A percentile compares a stretch with the other conserved stretches of the same genome.
Conservation (phyloP, 2,888 invertebrate genomes). For the Drosophila affinis region DNA sequence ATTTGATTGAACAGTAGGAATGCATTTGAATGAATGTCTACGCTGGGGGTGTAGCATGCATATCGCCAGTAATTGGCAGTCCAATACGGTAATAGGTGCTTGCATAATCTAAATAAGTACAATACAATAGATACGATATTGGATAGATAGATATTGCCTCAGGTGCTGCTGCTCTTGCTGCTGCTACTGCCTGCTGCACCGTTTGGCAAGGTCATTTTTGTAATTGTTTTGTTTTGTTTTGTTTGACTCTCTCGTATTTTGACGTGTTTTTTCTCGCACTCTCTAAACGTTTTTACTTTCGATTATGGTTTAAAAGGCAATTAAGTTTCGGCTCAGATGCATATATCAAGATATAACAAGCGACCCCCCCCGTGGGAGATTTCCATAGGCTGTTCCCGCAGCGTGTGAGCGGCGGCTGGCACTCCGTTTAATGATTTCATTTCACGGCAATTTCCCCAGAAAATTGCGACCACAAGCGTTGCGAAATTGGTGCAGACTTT, state of each 20-base stretch:
- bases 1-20: conserved; percentile 38
- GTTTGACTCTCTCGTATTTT: conserved; percentile 3
- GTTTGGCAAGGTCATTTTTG: conserved; percentile 40
- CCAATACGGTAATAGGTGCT: conserved; percentile 40
- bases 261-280: conserved; percentile 52
- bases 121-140: conserved; percentile 6
- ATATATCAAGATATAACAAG: conserved; percentile 31
- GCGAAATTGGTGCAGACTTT: conserved; percentile 30
- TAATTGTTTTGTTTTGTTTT: conserved; percentile 39
- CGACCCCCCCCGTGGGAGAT: conserved; percentile 5
- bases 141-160: conserved; percentile 27
- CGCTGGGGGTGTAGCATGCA: conserved; percentile 27
- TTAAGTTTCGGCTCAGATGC: conserved; percentile 43
- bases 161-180: conserved; percentile 23
- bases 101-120: conserved; percentile 27
- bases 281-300: conserved; percentile 75
- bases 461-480: conserved; percentile 5
- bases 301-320: conserved; percentile 63
- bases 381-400: conserved; percentile 11
- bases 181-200: conserved; percentile 27
- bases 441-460: conserved; percentile 29
- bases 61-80: conserved; percentile 38
- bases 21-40: conserved; percentile 24
- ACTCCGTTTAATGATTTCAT: conserved; percentile 14
- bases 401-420: conserved; percentile 11